Evolutionary conservation across 1,140 invertebrate species (phyloP).

Genomic region (Ceratina calcarata): DNA sequence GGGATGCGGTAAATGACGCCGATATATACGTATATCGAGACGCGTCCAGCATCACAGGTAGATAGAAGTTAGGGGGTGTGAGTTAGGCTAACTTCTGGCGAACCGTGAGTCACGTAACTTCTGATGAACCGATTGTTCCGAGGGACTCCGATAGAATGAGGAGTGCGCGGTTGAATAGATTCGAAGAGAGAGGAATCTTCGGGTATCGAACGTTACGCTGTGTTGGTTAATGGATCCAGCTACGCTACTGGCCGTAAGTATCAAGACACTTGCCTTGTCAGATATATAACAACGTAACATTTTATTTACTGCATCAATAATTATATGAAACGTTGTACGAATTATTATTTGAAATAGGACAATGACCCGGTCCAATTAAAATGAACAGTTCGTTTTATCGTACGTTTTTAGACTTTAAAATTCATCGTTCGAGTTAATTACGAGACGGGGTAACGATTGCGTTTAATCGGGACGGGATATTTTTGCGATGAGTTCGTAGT

Average conservation of each 20-base stretch:
- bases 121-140: conserved; percentile 29
- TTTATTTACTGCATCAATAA: no score
- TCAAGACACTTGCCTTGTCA: no score
- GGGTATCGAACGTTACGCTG: background rate
- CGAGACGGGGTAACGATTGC: no score
- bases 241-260: no score
- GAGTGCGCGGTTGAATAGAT: background rate
- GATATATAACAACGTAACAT: no score
- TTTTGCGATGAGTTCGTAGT: background rate
- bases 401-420: no score
- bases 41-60: background rate
- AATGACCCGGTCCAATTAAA: no score
- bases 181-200: conserved; percentile 26
- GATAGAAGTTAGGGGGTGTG: background rate
- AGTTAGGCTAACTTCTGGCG: background rate
- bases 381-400: no score
- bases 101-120: conserved; percentile 23
- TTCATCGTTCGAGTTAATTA: no score
- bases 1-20: background rate
- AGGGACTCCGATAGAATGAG: background rate
- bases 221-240: background rate
- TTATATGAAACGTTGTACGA: no score
- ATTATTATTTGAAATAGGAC: no score
- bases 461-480: no score
- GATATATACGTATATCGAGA: conserved; percentile 21